A percentile compares a stretch with the other conserved stretches of the same genome.
These are phyloP conservation scores for Ophthalmolycus amberensis DNA, from an alignment of 2,113 vertebrate species.

Conservation along the genomic window DNA sequence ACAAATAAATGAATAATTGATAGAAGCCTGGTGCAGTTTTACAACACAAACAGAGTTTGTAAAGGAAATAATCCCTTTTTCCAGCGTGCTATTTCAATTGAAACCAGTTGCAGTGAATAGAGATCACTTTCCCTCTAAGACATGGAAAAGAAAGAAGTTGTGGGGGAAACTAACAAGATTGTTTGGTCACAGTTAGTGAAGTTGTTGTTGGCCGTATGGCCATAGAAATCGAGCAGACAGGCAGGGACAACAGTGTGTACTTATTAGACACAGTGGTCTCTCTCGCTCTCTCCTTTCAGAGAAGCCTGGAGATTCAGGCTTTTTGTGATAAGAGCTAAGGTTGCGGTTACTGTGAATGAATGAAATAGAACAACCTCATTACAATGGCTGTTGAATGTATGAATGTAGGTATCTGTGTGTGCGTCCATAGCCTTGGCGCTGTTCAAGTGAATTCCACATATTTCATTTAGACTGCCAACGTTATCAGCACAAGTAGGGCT, in stretches of 20 bases:
- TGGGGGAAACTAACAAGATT: constrained; percentile 65
- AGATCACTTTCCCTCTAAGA: constrained; percentile 38
- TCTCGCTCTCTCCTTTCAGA: background rate
- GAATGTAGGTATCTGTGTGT: background rate
- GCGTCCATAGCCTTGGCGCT: background rate
- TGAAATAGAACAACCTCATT: constrained; percentile 32
- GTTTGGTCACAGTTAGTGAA: constrained; percentile 69
- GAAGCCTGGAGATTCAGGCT: constrained; percentile 2
- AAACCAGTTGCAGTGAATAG: constrained; percentile 22
- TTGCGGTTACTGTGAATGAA: constrained; percentile 25
- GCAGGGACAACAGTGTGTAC: constrained; percentile 42
- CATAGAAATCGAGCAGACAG: constrained; percentile 64
- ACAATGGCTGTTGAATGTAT: constrained; percentile 17
- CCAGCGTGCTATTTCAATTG: background rate
- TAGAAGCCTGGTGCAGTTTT: background rate
- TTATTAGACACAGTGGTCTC: constrained; percentile 34
- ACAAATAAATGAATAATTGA: background rate
- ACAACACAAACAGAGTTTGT: background rate
- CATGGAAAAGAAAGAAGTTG: constrained; percentile 36
- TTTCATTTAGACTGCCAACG: constrained; percentile 16
- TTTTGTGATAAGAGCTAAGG: constrained; percentile 37
- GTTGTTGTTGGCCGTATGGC: constrained; percentile 52
- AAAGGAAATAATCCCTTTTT: constrained; percentile 34
- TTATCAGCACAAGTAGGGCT: background rate
- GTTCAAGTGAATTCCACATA: constrained; percentile 13